These are phyloP conservation scores for Clamator glandarius DNA, from an alignment of 2,797 vertebrate species.

Conservation along the genomic window DNA sequence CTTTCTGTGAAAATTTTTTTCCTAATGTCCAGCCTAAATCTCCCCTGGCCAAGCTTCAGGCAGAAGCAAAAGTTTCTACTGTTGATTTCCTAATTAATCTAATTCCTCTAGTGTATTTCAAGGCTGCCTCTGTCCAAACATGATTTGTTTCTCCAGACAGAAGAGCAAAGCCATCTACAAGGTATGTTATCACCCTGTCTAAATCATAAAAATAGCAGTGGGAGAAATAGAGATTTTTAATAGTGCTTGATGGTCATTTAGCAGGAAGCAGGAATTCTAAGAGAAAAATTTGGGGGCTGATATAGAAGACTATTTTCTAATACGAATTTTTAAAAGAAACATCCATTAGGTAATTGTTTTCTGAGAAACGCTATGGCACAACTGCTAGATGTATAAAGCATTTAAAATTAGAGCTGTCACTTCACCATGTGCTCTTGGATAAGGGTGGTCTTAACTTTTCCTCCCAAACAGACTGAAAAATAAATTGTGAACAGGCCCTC, in stretches of 20 bases:
- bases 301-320: background rate
- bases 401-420: background rate
- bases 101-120: background rate
- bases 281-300: background rate
- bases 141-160: background rate
- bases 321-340: background rate
- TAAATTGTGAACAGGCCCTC: background rate
- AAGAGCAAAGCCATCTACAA: background rate
- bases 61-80: background rate
- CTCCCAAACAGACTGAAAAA: background rate
- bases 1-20: too few species aligned
- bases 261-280: background rate
- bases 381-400: background rate
- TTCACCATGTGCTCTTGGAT: background rate
- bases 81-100: conserved; percentile 23
- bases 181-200: background rate
- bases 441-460: background rate
- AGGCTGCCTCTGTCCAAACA: background rate
- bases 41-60: too few species aligned
- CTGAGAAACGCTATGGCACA: background rate
- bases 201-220: background rate
- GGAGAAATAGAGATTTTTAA: background rate
- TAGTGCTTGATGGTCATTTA: background rate
- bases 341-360: background rate
- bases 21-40: too few species aligned